phyloP scores from a whole-genome alignment of 35 echinoderm and acorn worm species.

The Lytechinus variegatus region DNA sequence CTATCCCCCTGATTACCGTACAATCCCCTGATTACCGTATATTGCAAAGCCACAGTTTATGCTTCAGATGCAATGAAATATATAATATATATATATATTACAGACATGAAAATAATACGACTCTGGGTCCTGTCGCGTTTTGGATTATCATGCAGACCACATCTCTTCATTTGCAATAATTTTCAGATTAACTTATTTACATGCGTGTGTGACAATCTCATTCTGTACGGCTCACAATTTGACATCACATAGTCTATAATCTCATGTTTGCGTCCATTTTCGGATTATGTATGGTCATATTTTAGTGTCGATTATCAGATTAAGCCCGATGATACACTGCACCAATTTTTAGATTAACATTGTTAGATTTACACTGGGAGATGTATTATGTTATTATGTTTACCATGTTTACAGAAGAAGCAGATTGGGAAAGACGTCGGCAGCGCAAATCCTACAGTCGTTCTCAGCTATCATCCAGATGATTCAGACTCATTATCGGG shows the following conservation, averaged over 20 bases:
- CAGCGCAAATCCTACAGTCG: not conserved
- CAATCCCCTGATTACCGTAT: no score
- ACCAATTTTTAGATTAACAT: not conserved
- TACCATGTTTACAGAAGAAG: not conserved
- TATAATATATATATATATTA: no score
- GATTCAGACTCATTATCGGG: slow-evolving; percentile 7
- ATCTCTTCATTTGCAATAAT: not conserved
- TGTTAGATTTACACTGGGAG: not conserved
- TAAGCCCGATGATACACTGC: not conserved
- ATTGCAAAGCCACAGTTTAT: no score
- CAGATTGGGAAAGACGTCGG: not conserved
- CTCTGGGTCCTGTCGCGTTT: not conserved
- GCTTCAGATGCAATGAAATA: no score
- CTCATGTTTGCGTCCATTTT: no score
- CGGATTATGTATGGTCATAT: no score
- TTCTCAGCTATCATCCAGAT: not conserved
- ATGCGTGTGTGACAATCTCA: no score
- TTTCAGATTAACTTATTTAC: not conserved
- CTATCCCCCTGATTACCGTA: no score
- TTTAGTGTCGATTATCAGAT: not conserved
- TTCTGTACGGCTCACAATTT: no score
- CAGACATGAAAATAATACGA: not conserved
- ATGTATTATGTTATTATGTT: not conserved
- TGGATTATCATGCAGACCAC: not conserved
- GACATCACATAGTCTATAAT: no score